Evolutionary conservation across 2,888 invertebrate genomes (phyloP), one percentile per base, ranked within the genome.

Genomic region (Peribatodes rhomboidaria): DNA sequence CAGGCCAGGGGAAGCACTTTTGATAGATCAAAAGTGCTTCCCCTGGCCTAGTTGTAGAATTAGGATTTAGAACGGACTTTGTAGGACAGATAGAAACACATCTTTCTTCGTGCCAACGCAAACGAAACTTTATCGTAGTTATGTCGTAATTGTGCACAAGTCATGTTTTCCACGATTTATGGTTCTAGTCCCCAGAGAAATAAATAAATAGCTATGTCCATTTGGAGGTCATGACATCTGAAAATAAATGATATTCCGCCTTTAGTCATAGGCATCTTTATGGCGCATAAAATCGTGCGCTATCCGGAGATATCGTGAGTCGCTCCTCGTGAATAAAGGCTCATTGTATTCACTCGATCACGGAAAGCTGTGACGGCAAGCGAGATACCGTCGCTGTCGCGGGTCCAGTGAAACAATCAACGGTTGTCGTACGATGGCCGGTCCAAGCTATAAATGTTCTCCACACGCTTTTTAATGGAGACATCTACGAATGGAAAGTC

Each of bases 401-500:
- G 41, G 50, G 55, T 41, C 54, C 42, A 31, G 61, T 49, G 46
- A 22, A 37, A 22, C 10, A 54, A 62, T 50, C 56, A 60, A 53
- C 59, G 56, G 39, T 55, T 42, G 52, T 39, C 22, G 53, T 61
- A 58, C 47, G 11, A n/a, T 47, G 35, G 55, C 41, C 61, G 20
- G 46, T 46, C 50, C 55, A 33, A 42, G 46, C 39, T 47, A 57
- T 35, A 46, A 54, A 53, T 57, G 62, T 67, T 67, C 63, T 69
- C 60, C 70, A 63, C 69, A 54, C 50, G 63, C 67, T 62, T 69
- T 70, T 71, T 56, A 71, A 65, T 50, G 70, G 73, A 79, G 77
- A 77, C 77, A 75, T 72, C 41, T 41, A 67, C 63, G 71, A 81
- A 82, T 85, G 90, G 88, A 90, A 91, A 91, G 89, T 87, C 87